Evolutionary conservation across 2,113 vertebrate genomes (phyloP), one percentile per base, ranked within the genome.

Genomic region (Burhinus oedicnemus): DNA sequence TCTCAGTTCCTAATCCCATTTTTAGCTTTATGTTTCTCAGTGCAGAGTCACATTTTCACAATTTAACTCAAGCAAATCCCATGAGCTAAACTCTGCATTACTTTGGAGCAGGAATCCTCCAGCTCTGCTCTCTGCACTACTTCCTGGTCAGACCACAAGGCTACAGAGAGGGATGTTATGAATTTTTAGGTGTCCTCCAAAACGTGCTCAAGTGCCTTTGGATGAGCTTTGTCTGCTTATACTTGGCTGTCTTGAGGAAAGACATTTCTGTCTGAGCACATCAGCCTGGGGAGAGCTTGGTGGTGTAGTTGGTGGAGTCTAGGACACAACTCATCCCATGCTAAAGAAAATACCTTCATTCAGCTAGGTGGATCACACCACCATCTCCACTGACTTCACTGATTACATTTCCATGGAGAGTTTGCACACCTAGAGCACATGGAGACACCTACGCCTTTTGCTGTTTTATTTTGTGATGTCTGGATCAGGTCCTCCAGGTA

Each of bases 151-250:
- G 34, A 38, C 20, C 69, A 12, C 42, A n/a, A 21, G 17, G 23
- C 20, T 44, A 11, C 6, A 11, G 34, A 52, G 23, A 0, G 15
- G 23, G 27, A 9, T 8, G 17, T 27, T n/a, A 34, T 1, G 6
- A 47, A 19, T 11, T 42, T 62, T 14, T 6, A 58, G 20, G 11
- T 34, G 11, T 30, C 34, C 36, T 21, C 21, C 34, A 27, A 49
- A 45, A 84, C 8, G 21, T 58, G 21, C 23, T 32, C 30, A 4
- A 2, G 42, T 18, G 42, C 6, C 29, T 34, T 52, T 25, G 52
- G 38, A 9, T 26, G 54, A 40, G 12, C 32, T 75, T 8, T 71
- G 9, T 51, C 51, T 21, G 27, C 36, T 45, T 5, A 6, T 4
- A 19, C 58, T 6, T n/a, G 17, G 3, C 8, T 45, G 8, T 10